These are phyloP conservation scores for Chrysodeixis includens DNA, from an alignment of 2,888 invertebrate genomes.

Conservation along the genomic window DNA sequence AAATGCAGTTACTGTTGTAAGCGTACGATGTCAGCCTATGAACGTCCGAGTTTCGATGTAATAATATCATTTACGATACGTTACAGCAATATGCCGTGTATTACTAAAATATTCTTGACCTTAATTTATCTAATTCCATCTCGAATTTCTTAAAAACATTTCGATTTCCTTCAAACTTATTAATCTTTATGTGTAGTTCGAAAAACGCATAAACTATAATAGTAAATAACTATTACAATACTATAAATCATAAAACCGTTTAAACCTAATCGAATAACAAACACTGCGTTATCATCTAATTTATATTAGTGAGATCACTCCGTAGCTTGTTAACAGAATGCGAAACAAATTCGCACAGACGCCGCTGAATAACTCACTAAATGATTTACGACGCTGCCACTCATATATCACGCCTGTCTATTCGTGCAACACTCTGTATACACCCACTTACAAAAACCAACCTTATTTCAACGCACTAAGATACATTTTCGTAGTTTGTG, in stretches of 20 bases:
- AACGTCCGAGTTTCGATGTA: too few relatives aligned
- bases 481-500: background rate
- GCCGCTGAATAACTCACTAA: conserved; percentile 34
- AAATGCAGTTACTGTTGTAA: too few relatives aligned
- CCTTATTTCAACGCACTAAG: background rate
- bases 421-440: background rate
- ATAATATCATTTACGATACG: too few relatives aligned
- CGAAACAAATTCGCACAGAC: conserved; percentile 34
- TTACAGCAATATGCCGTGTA: too few relatives aligned
- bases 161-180: too few relatives aligned
- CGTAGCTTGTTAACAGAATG: conserved; percentile 27
- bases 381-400: conserved; percentile 40
- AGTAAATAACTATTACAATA: background rate
- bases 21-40: too few relatives aligned
- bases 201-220: background rate
- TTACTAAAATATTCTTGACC: too few relatives aligned
- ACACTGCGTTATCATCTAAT: conserved; percentile 3
- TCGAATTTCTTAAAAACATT: too few relatives aligned
- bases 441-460: background rate
- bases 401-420: conserved; percentile 33
- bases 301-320: conserved; percentile 19
- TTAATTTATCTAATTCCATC: too few relatives aligned
- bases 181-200: too few relatives aligned
- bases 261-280: conserved; percentile 15
- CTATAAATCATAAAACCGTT: background rate